Conservation (phyloP, 1,140 invertebrate species). For the Odontomachus brunneus region DNA sequence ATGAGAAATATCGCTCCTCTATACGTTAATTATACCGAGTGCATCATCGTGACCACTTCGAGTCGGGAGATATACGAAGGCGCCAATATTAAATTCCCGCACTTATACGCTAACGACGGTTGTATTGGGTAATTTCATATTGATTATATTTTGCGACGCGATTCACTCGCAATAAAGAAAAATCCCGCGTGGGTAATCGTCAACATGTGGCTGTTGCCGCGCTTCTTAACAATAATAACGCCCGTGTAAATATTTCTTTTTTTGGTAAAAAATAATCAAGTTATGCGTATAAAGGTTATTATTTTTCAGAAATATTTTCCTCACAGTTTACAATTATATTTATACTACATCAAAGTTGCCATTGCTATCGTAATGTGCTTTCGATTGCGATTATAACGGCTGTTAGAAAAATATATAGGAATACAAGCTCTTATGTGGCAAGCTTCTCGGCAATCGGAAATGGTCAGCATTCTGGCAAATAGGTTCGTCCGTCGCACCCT, state of each 20-base stretch:
- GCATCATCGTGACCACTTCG: conserved; percentile 59
- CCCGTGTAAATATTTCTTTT: no score
- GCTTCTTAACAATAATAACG: no score
- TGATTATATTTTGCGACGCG: conserved; percentile 46
- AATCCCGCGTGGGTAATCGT: background rate
- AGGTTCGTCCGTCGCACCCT: conserved; percentile 51
- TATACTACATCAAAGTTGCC: background rate
- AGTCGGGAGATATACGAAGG: conserved; percentile 29
- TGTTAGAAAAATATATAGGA: background rate
- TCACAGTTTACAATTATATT: conserved; percentile 5
- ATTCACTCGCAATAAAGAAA: conserved; percentile 15
- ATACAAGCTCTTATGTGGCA: background rate
- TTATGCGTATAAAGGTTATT: background rate
- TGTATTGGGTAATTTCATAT: conserved; percentile 52
- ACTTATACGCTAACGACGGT: conserved; percentile 44
- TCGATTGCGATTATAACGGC: conserved; percentile 1
- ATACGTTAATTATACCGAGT: conserved; percentile 70
- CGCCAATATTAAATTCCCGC: conserved; percentile 66
- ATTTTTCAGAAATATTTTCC: background rate
- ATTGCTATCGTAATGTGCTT: conserved; percentile 11
- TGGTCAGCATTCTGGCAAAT: conserved; percentile 9
- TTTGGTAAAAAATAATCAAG: no score
- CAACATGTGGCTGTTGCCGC: no score
- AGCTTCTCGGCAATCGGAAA: conserved; percentile 31
- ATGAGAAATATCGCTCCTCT: conserved; percentile 69